Evolutionary conservation across 2,797 vertebrate genomes (phyloP).

Genomic region (Chrysocyon brachyurus): DNA sequence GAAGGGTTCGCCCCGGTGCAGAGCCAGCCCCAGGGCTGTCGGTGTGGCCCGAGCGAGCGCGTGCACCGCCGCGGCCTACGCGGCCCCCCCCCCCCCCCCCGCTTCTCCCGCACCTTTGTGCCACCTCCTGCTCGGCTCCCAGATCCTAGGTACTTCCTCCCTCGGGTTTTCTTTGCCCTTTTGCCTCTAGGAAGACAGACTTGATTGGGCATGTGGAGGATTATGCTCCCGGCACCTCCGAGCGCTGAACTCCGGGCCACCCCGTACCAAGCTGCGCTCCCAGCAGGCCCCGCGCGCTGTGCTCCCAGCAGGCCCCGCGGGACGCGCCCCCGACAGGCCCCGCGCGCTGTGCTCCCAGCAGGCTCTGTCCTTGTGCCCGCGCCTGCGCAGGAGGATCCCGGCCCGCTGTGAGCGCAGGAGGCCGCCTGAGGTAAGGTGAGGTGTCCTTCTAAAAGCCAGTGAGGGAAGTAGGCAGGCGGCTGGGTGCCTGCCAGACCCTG

Average conservation of each 20-base stretch:
- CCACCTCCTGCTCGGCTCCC: not conserved
- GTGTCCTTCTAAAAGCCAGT: not conserved
- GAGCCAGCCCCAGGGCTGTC: not conserved
- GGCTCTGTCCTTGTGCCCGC: slow-evolving; percentile 86
- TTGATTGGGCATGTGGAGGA: accelerated
- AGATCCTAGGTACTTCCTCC: not conserved
- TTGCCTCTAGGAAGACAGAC: not conserved
- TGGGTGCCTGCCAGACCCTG: not conserved
- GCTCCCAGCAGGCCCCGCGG: not conserved
- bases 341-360: not conserved
- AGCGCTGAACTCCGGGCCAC: no score
- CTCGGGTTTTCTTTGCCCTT: not conserved
- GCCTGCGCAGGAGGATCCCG: slow-evolving; percentile 89
- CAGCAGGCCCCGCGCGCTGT: no score
- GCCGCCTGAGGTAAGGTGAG: not conserved
- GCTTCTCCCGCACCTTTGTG: not conserved
- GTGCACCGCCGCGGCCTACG: accelerated
- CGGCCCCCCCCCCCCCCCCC: not conserved
- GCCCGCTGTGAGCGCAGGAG: accelerated
- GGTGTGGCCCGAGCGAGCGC: not conserved
- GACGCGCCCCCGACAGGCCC: no score
- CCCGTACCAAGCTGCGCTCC: no score
- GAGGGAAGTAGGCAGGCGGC: not conserved
- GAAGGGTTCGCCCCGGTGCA: not conserved
- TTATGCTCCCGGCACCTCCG: no score